These are phyloP conservation scores for Zosterops hypoxanthus DNA, from an alignment of 2,113 vertebrate species.

Conservation along the genomic window DNA sequence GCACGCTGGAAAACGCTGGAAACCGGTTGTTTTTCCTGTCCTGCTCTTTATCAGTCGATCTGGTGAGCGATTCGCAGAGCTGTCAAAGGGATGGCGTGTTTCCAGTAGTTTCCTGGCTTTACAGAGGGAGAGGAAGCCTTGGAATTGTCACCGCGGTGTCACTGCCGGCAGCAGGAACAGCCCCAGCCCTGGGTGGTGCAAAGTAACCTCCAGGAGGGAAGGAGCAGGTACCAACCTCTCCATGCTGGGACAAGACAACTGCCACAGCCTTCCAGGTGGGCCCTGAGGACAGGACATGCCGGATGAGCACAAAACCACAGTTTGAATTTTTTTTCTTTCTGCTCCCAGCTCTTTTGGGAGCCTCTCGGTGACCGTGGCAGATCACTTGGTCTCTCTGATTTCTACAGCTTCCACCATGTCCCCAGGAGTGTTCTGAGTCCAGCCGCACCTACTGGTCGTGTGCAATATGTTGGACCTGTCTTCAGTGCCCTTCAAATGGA, in stretches of 20 bases:
- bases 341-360: neutral
- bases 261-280: neutral
- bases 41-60: neutral
- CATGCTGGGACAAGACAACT: neutral
- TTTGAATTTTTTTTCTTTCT: neutral
- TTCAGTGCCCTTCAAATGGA: neutral
- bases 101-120: neutral
- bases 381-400: neutral
- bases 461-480: neutral
- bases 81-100: neutral
- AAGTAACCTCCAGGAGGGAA: neutral
- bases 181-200: neutral
- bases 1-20: neutral
- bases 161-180: rapidly evolving
- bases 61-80: neutral
- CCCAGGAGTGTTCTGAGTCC: neutral
- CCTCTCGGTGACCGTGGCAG: neutral
- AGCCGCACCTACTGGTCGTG: neutral
- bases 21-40: neutral
- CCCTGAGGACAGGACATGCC: neutral
- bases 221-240: neutral
- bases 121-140: neutral
- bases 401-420: neutral
- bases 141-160: rapidly evolving
- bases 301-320: neutral